Evolutionary conservation across 1,140 invertebrate genomes (phyloP).

Genomic region (Coelopa frigida): DNA sequence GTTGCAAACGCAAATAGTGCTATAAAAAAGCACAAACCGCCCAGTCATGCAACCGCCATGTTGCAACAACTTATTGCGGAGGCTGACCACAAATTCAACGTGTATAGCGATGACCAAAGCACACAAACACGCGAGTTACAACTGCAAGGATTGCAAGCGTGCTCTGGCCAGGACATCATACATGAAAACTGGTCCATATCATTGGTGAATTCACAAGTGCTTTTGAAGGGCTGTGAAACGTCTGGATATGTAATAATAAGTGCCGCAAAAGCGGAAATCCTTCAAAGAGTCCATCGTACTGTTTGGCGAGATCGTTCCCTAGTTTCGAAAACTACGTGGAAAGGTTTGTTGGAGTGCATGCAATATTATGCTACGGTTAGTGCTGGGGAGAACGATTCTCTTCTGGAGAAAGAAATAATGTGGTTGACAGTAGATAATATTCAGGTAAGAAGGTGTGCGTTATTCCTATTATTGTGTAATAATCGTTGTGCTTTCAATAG

Average conservation of each 20-base stretch:
- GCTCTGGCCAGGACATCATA: constrained; percentile 79
- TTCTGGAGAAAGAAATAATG: constrained; percentile 79
- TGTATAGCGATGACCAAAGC: constrained; percentile 82
- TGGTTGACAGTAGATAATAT: constrained; percentile 93
- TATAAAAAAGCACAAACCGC: constrained; percentile 48
- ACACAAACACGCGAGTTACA: constrained; percentile 67
- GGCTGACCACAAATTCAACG: constrained; percentile 87
- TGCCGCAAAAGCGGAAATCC: constrained; percentile 89
- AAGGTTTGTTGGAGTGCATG: constrained; percentile 92
- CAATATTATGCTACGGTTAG: constrained; percentile 97
- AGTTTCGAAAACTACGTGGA: constrained; percentile 92
- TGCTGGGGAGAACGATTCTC: constrained; percentile 68
- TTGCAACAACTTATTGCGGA: constrained; percentile 89
- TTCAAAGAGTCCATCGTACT: constrained; percentile 83
- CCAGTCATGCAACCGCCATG: constrained; percentile 69
- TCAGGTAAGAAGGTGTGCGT: constrained; percentile 43
- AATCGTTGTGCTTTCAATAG: not conserved
- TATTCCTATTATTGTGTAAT: not conserved
- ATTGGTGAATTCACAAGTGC: constrained; percentile 91
- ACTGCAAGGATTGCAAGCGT: constrained; percentile 77
- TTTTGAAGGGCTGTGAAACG: constrained; percentile 92
- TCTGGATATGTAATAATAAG: constrained; percentile 94
- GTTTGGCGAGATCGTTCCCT: constrained; percentile 85
- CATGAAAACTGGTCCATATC: constrained; percentile 85
- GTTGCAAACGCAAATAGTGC: constrained; percentile 29